Evolutionary conservation across 2,888 invertebrate species (phyloP), one percentile per base, ranked within the genome.

Genomic region (Trichacis sp.): DNA sequence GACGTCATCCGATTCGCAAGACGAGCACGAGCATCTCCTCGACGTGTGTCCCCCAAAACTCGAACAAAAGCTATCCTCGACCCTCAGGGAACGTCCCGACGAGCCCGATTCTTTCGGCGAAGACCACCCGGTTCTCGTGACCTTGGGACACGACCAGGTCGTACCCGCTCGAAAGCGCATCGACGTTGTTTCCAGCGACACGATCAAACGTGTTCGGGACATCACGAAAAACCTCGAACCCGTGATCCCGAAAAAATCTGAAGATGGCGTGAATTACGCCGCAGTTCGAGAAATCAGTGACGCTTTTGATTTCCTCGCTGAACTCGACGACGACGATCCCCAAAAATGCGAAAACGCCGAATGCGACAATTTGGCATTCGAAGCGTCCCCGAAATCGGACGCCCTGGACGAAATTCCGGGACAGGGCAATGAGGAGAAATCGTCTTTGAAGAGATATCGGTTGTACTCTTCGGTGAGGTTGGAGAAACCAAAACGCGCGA

Each of bases 101-200:
- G 67, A 59, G 4, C n/a, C n/a, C n/a, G 46, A 30, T 6, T 58
- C 55, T 24, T 53, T 53, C 2, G 1, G 19, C n/a, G 51, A 56
- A 24, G 12, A 48, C 29, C 71, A 70, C 2, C 75, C 79, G 46
- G 75, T 83, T 5, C 67, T 83, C 30, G 82, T 84, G 33, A 83
- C 81, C 2, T 53, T 84, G 30, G 83, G 83, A 2, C 83, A 84
- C 53, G 84, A 84, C 55, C 78, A 83, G 55, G 77, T 82, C 6
- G 78, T 83, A 0, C 83, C 84, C 6, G 71, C 77, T 1, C 71
- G 75, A 1, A 82, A 80, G 50, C 73, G 82, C 19, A 84, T 84
- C 64, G 84, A 84, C 64, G 83, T 84, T 0, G 83, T 83, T 1
- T 83, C 83, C 1, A 79, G 78, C 24, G 83, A 84, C 58, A 84